Percentiles rank a stretch among this genome's conserved stretches.
phyloP scores from a whole-genome alignment of 2,888 invertebrate species.

The Euphydryas editha region DNA sequence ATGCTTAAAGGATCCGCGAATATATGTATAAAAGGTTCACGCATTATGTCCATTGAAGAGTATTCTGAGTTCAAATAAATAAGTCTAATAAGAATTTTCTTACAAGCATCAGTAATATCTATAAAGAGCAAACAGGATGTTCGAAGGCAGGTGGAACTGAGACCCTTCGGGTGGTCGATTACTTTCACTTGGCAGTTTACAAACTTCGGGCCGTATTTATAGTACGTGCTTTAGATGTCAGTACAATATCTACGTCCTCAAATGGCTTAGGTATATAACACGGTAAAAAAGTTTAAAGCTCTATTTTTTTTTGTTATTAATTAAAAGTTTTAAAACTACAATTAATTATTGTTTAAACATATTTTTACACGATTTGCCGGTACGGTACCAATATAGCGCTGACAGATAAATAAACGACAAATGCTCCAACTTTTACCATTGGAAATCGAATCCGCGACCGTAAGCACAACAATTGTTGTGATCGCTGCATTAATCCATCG shows the following conservation, averaged over 20 bases:
- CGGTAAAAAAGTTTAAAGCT: not conserved
- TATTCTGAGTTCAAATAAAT: conserved; percentile 14
- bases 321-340: too few species aligned
- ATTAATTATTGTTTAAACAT: too few species aligned
- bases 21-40: not conserved
- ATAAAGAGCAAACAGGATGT: conserved; percentile 37
- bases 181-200: conserved; percentile 32
- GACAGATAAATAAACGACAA: too few species aligned
- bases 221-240: not conserved
- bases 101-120: conserved; percentile 19
- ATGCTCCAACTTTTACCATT: too few species aligned
- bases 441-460: too few species aligned
- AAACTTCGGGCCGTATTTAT: conserved; percentile 27
- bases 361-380: too few species aligned
- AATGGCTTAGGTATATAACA: not conserved
- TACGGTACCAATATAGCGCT: too few species aligned
- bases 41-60: conserved; percentile 4
- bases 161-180: conserved; percentile 39
- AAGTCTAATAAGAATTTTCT: conserved; percentile 29
- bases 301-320: not conserved
- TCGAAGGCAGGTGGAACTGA: conserved; percentile 34
- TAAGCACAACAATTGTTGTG: too few species aligned
- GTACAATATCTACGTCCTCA: not conserved
- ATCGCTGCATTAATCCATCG: too few species aligned
- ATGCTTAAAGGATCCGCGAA: too few species aligned